These are phyloP conservation scores for Idaea aversata DNA, from an alignment of 2,888 invertebrate species.

Conservation along the genomic window DNA sequence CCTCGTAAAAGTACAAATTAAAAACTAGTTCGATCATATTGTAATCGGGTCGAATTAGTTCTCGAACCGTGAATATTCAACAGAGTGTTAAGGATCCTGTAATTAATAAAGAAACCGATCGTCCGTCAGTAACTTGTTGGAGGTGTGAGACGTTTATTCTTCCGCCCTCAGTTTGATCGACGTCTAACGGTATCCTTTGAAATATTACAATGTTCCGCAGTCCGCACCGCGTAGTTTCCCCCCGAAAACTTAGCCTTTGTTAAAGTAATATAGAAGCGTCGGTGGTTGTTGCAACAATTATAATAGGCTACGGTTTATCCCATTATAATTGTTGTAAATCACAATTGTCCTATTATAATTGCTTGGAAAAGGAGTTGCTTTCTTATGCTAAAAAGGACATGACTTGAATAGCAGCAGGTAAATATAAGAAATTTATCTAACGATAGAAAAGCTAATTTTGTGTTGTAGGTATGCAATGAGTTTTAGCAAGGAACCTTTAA, in stretches of 20 bases:
- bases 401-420: no score
- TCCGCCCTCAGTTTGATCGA: conserved; percentile 39
- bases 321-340: no score
- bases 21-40: conserved; percentile 49
- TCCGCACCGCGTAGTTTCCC: conserved; percentile 26
- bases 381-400: no score
- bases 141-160: conserved; percentile 41
- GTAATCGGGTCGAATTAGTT: conserved; percentile 52
- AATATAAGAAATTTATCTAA: no score
- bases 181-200: conserved; percentile 50
- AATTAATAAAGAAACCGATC: conserved; percentile 61
- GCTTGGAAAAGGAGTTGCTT: no score
- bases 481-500: no score
- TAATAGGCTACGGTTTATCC: conserved; percentile 21
- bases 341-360: no score
- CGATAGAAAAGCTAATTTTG: no score
- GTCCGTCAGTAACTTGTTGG: conserved; percentile 49
- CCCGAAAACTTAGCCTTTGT: conserved; percentile 41
- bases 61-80: conserved; percentile 58
- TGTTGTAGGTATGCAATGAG: no score
- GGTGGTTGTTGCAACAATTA: conserved; percentile 38
- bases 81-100: conserved; percentile 56
- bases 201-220: conserved; percentile 39
- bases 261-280: conserved; percentile 42
- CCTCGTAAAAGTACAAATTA: conserved; percentile 65